Base-by-base conservation (phyloP, 2,888 invertebrate species). In the Erebia ligea region DNA sequence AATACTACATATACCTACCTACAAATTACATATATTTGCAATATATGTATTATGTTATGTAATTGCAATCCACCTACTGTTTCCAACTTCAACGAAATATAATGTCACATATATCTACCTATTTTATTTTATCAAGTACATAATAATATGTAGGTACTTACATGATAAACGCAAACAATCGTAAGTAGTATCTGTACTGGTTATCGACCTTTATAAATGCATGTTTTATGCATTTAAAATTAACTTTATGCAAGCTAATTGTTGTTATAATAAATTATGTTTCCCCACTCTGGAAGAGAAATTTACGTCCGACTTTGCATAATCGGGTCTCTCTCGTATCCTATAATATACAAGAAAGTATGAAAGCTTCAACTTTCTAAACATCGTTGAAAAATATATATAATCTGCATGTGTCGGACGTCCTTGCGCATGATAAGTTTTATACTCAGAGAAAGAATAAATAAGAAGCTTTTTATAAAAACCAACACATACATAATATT, bases 311-410 rank as follows among this genome's bases (percentile, higher is more conserved):
- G 73, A 67, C 59, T 61, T 61, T 34, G 73, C 72, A 71, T 67
- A 73, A 64, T 52, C 64, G 69, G 69, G 72, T 74, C 73, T 74
- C 73, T 72, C 73, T 72, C 70, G 69, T 76, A 78, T 70, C 74
- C 78, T 76, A 76, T 77, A 76, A 76, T 77, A 74, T 71, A 70
- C 71, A 77, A 75, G 76, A 77, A 76, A 78, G 73, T 75, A 73
- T 72, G 76, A 73, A 76, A 76, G 77, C 75, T 75, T 48, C 68
- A 68, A 72, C 75, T 75, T 77, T 77, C 76, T 76, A 77, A 72
- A 69, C 72, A 68, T 69, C 68, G 66, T 69, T 67, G 72, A 76
- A 75, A 75, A 76, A 75, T 71, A 69, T 72, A 72, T 69, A 11
- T 56, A 70, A 69, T 75, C 70, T 73, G 69, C 75, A 74, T 73